These are phyloP conservation scores for Sebastiscus albofasciatus DNA, from an alignment of 2,797 vertebrate species.

Conservation along the genomic window DNA sequence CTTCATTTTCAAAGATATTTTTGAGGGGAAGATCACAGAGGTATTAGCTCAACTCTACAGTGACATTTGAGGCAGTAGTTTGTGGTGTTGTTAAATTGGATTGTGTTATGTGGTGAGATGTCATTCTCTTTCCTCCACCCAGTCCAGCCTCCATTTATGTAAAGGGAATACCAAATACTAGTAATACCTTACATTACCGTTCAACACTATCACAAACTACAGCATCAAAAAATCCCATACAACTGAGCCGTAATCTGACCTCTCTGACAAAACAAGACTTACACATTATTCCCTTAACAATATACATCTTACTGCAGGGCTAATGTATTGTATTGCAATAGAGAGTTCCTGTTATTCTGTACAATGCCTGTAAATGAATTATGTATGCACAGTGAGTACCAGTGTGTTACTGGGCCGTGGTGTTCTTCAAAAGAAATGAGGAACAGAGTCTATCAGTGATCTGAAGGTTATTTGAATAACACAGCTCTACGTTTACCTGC, in stretches of 20 bases:
- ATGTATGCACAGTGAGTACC: constrained; percentile 22
- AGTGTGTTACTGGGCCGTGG: background rate
- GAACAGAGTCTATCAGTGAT: constrained; percentile 7
- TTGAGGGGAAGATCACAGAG: background rate
- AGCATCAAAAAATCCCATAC: background rate
- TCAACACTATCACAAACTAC: background rate
- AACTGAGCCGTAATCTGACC: background rate
- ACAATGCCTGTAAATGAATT: constrained; percentile 25
- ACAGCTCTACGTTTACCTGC: constrained; percentile 83
- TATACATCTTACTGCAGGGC: background rate
- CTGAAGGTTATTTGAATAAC: constrained; percentile 21
- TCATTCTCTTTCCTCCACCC: background rate
- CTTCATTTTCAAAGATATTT: background rate
- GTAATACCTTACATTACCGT: background rate
- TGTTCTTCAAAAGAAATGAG: constrained; percentile 33
- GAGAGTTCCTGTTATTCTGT: constrained; percentile 16
- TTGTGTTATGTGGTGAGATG: background rate
- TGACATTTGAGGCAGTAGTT: background rate
- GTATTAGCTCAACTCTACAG: background rate
- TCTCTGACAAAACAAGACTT: background rate
- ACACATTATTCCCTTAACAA: background rate
- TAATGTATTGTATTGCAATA: constrained; percentile 11
- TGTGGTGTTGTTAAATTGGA: background rate
- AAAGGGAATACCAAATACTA: background rate
- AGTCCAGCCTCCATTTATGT: background rate